Conservation (phyloP, 2,113 vertebrate species). For the Cephalopholis sonnerati region DNA sequence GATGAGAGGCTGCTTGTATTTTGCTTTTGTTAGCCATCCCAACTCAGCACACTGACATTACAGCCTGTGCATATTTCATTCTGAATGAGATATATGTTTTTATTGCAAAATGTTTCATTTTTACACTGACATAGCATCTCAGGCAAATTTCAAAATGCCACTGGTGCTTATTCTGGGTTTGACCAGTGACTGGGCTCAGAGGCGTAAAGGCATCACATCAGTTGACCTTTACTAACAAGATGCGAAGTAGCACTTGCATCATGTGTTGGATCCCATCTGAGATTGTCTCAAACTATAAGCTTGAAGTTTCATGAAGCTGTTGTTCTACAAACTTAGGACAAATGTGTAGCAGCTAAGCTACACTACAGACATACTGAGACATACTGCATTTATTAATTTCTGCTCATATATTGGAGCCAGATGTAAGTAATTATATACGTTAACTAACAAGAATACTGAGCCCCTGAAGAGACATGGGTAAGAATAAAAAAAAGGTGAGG, state of each 20-base stretch:
- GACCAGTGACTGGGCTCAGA: background rate
- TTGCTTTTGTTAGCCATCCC: slow-evolving; percentile 49
- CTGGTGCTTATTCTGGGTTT: background rate
- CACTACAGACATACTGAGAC: background rate
- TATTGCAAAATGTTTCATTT: slow-evolving; percentile 2
- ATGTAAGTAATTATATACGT: background rate
- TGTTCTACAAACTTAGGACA: background rate
- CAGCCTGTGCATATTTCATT: slow-evolving; percentile 19
- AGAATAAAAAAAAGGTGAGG: too few species aligned
- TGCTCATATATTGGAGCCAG: background rate
- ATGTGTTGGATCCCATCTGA: background rate
- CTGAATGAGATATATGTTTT: background rate
- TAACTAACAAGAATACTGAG: background rate
- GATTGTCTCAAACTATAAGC: background rate
- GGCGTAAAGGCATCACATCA: background rate
- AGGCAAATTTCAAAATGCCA: slow-evolving; percentile 7
- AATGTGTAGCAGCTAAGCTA: background rate
- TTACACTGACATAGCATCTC: slow-evolving; percentile 17
- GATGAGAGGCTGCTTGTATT: slow-evolving; percentile 67
- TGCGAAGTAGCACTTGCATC: background rate
- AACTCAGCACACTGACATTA: slow-evolving; percentile 24
- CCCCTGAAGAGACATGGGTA: too few species aligned
- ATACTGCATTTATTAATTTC: background rate
- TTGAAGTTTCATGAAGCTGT: background rate
- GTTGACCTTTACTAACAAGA: background rate